Percentiles rank a stretch among this genome's conserved stretches.
phyloP scores from a whole-genome alignment of 35 echinoderm and acorn worm species.

The Ophiothrix spiculata region DNA sequence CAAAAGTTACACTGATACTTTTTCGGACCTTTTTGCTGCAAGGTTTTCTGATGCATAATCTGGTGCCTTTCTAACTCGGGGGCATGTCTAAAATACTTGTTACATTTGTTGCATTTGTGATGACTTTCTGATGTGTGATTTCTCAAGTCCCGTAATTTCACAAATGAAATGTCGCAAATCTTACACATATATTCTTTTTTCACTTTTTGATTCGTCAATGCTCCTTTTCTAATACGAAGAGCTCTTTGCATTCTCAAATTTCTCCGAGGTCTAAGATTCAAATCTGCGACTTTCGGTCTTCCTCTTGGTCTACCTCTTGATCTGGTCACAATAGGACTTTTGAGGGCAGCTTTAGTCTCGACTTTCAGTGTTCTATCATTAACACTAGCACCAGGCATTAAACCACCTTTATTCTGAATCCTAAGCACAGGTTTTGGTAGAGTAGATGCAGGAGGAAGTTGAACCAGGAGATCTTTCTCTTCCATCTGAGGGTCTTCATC shows the following conservation, averaged over 20 bases:
- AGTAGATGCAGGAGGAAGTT: not conserved
- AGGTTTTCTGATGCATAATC: slow-evolving; percentile 46
- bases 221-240: slow-evolving; percentile 1
- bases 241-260: slow-evolving; percentile 17
- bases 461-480: not conserved
- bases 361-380: slow-evolving; percentile 43
- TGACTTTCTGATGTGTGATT: slow-evolving; percentile 54
- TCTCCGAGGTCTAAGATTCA: slow-evolving; percentile 17
- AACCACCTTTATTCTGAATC: slow-evolving; percentile 4
- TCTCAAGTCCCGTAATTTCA: slow-evolving; percentile 37
- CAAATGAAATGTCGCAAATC: slow-evolving; percentile 54
- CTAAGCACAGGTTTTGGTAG: slow-evolving; percentile 3
- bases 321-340: slow-evolving; percentile 42
- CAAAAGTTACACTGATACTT: slow-evolving; percentile 71
- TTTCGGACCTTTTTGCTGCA: slow-evolving; percentile 17
- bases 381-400: not conserved
- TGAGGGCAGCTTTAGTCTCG: slow-evolving; percentile 79
- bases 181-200: slow-evolving; percentile 58
- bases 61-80: slow-evolving; percentile 53
- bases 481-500: not conserved
- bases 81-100: slow-evolving; percentile 41
- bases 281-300: not conserved
- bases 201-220: slow-evolving; percentile 11
- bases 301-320: slow-evolving; percentile 18
- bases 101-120: slow-evolving; percentile 67